Conservation (phyloP, 2,888 invertebrate genomes). For the Hypselothyrea guttata region DNA sequence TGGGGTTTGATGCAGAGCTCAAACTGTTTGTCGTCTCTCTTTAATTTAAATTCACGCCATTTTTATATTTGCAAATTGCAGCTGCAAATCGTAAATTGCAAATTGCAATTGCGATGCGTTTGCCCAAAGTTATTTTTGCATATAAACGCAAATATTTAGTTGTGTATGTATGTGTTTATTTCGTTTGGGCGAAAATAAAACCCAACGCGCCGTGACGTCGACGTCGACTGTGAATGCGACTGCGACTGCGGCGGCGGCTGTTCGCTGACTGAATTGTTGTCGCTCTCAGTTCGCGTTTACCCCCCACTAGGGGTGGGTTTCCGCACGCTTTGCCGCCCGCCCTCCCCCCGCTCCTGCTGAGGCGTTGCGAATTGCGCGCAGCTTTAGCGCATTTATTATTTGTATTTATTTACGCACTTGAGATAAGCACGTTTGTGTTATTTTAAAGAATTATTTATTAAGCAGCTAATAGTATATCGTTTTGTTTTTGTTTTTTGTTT, state of each 20-base stretch:
- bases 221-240: constrained; percentile 25
- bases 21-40: not conserved
- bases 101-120: not conserved
- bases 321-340: not conserved
- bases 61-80: constrained; percentile 5
- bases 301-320: constrained; percentile 30
- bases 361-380: constrained; percentile 10
- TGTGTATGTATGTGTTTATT: constrained; percentile 2
- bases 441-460: no score
- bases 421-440: no score
- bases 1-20: constrained; percentile 32
- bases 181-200: constrained; percentile 35
- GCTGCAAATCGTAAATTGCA: constrained; percentile 16
- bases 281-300: constrained; percentile 21
- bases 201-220: constrained; percentile 29
- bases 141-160: constrained; percentile 7
- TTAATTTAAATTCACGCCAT: not conserved
- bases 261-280: constrained; percentile 20
- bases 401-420: no score
- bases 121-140: constrained; percentile 9
- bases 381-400: no score
- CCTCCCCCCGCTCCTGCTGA: no score
- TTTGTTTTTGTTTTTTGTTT: no score
- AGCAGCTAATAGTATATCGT: no score
- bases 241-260: constrained; percentile 26